Base-by-base conservation (phyloP, 1,140 invertebrate genomes). In the Drosophila kepulauana region DNA sequence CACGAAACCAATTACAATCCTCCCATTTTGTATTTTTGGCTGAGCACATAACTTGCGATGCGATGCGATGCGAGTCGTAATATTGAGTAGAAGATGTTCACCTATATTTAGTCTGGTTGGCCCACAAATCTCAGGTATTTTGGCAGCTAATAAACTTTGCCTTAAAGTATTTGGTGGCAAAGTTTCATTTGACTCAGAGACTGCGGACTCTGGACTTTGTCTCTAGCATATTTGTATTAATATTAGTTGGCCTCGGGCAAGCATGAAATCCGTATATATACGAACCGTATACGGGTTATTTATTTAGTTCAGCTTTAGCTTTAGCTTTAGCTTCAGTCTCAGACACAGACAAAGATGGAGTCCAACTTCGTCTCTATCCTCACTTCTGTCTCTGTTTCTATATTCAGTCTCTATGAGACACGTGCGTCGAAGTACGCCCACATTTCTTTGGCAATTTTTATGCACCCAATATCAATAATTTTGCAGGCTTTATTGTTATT, bases 401-500 rank as follows among this genome's bases (percentile, higher is more conserved):
- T 25, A 16, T 11, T 20, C 15, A 49, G 20, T 11, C 48, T 49
- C 48, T 10, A 4, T 3, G 48, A 69, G 59, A 61, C 56, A 75
- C 73, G 73, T 72, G 68, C 35, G 51, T 30, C 33, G 63, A 63
- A 52, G 46, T 52, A 59, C 72, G 66, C 73, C 62, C 62, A 68
- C 79, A 82, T 84, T 78, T 73, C 66, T 67, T 25, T 64, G 75
- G 78, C 78, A 81, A 85, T 81, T 89, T 89, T 72, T 81, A 74
- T 87, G 70, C 74, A 20, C 57, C 63, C 78, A 82, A 82, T 89
- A 90, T 79, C 86, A 89, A 89, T 89, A 85, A 89, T 85, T 89
- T 90, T 59, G 74, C 77, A 79, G 86, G 72, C 79, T 89, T 89
- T 89, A 89, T 89, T 85, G 85, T 89, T 89, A 89, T 89, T 89